These are phyloP conservation scores for Arctocebus calabarensis DNA, from an alignment of 2,797 vertebrate species.

Conservation along the genomic window DNA sequence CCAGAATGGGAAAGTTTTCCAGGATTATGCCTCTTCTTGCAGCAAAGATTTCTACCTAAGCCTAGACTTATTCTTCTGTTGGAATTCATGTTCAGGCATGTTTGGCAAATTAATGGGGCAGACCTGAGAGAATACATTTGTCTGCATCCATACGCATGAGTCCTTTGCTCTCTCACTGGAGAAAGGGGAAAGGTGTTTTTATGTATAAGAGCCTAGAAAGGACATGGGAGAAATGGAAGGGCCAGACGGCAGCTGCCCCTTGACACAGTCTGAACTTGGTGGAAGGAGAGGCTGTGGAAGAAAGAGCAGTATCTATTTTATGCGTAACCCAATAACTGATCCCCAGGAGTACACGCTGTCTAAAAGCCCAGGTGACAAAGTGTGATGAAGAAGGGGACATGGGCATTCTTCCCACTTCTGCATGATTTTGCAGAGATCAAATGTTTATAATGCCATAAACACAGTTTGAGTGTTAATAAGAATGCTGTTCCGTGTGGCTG, in stretches of 20 bases:
- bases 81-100: slow-evolving; percentile 55
- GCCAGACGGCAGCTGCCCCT: background rate
- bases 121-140: slow-evolving; percentile 25
- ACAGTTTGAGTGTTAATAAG: background rate
- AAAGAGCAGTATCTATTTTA: background rate
- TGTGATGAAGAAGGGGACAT: background rate
- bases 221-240: background rate
- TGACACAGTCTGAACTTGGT: background rate
- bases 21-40: slow-evolving; percentile 11
- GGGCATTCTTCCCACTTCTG: background rate
- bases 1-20: slow-evolving; percentile 15
- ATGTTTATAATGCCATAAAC: slow-evolving; percentile 63
- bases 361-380: slow-evolving; percentile 13
- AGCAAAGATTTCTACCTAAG: slow-evolving; percentile 44
- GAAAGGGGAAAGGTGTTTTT: background rate
- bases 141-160: slow-evolving; percentile 45
- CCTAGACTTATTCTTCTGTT: slow-evolving; percentile 6
- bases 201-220: slow-evolving; percentile 3
- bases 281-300: background rate
- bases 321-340: background rate
- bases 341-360: background rate
- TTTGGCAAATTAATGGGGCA: slow-evolving; percentile 56
- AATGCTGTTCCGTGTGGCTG: background rate
- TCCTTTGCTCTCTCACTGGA: slow-evolving; percentile 41
- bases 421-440: slow-evolving; percentile 31